Evolutionary conservation across 2,888 invertebrate species (phyloP).

Genomic region (Dolichomitus sp.): DNA sequence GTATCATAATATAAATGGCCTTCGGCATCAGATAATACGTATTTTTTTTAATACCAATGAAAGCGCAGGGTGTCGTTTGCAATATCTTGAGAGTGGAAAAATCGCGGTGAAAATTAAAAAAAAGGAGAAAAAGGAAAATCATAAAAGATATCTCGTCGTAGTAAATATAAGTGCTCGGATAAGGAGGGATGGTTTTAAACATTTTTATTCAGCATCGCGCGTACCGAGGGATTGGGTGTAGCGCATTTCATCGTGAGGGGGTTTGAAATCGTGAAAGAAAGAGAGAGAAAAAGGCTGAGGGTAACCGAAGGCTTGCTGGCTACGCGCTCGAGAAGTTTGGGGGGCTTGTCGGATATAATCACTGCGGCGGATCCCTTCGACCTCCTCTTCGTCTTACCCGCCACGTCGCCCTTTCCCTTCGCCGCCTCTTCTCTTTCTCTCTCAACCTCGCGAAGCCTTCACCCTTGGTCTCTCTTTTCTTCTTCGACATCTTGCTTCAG

Average conservation of each 20-base stretch:
- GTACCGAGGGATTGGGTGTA: conserved; percentile 47
- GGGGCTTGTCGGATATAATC: conserved; percentile 82
- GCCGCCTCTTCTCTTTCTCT: conserved; percentile 52
- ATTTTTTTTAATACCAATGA: conserved; percentile 30
- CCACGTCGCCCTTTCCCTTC: conserved; percentile 39
- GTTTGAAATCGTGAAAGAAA: conserved; percentile 39
- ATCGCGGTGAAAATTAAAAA: conserved; percentile 57
- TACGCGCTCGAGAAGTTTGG: conserved; percentile 75
- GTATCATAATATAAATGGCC: not conserved
- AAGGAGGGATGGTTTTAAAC: conserved; percentile 78
- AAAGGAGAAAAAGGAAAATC: conserved; percentile 67
- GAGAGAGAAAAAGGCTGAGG: conserved; percentile 44
- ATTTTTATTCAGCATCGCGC: conserved; percentile 79
- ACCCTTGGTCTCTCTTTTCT: conserved; percentile 50
- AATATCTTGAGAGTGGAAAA: conserved; percentile 63
- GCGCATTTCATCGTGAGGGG: conserved; percentile 59
- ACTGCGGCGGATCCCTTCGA: conserved; percentile 74
- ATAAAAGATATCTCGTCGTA: conserved; percentile 79
- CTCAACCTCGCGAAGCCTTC: conserved; percentile 27
- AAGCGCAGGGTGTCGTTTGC: conserved; percentile 53
- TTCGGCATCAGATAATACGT: not conserved
- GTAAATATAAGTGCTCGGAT: conserved; percentile 83
- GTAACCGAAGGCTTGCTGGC: conserved; percentile 38
- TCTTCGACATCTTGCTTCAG: conserved; percentile 56
- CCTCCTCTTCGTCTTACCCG: conserved; percentile 61